Evolutionary conservation across 2,888 invertebrate species (phyloP), one percentile per base, ranked within the genome.

Genomic region (Bruchidius siliquastri): DNA sequence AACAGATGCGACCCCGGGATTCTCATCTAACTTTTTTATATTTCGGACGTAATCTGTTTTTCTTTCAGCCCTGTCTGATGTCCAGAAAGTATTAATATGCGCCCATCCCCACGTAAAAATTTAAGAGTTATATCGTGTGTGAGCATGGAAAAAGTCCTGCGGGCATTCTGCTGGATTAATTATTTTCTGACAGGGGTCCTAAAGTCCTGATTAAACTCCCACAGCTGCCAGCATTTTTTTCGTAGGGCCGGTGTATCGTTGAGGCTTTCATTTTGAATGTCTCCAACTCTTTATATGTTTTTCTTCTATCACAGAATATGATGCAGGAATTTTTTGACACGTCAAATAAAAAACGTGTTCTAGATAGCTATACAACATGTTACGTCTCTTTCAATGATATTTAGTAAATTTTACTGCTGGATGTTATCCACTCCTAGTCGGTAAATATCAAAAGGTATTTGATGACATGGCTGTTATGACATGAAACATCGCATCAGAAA

Each of bases 1-100:
- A 77, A 79, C 82, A 82, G 80, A 82, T 82, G 81, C 78, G 81
- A 77, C 81, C 81, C 72, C 76, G 76, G 76, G 75, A 77, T 78
- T 79, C 79, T 79, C 78, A 80, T 79, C 80, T 79, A 79, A 79
- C 77, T 77, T 81, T 79, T 78, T 76, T 69, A 49, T 49, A 13
- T 13, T 49, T 49, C 49, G 49, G 26, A 75, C 73, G 70, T 77
- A 75, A 76, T 76, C 72, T 77, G 75, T 75, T 78, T 77, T 77
- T 74, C 74, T 74, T 74, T 71, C 72, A 13, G 18, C 49, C 49
- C 49, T 49, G 49, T 49, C 49, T 49, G 49, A 18, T 18, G 49
- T 49, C 49, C 49, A 49, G 49, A 49, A 49, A 49, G 49, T 49
- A 49, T 49, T 49, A 49, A 49, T 49, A 49, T 49, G 49, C 18